Percentiles rank a stretch among this genome's conserved stretches.
Conservation (phyloP, 1,140 invertebrate genomes). For the Yoshiicerus persimilis region DNA sequence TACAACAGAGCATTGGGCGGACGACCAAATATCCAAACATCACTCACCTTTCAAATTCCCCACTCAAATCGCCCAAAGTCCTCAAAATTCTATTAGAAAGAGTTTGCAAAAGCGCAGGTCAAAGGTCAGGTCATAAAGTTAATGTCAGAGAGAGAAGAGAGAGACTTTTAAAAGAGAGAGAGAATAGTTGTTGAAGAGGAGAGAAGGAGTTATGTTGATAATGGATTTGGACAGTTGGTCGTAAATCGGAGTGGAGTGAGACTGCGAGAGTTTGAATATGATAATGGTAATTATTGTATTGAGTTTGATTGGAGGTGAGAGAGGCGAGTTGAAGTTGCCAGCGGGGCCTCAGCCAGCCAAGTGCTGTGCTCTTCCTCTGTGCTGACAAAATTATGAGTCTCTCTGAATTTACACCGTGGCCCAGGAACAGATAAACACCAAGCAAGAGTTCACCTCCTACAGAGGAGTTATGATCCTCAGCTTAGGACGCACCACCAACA, state of each 20-base stretch:
- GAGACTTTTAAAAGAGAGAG: background rate
- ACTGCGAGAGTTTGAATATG: background rate
- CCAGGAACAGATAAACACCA: background rate
- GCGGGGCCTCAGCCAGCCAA: conserved; percentile 3
- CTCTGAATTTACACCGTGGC: conserved; percentile 12
- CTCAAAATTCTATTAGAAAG: too few relatives aligned
- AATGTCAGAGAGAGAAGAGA: background rate
- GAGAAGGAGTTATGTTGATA: background rate
- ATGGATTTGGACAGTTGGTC: background rate
- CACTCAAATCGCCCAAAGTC: too few relatives aligned
- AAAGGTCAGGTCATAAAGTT: background rate
- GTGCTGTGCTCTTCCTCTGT: background rate
- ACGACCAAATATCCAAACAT: too few relatives aligned
- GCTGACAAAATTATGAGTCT: conserved; percentile 38
- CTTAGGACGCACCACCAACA: background rate
- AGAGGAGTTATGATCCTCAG: conserved; percentile 33
- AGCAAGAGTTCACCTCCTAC: conserved; percentile 28
- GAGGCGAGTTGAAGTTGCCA: background rate
- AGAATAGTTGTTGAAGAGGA: background rate
- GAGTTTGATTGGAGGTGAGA: background rate
- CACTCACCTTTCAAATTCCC: too few relatives aligned
- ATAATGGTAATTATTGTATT: conserved; percentile 6
- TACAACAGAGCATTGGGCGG: too few relatives aligned
- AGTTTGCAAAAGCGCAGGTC: too few relatives aligned
- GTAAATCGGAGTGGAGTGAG: background rate